Conservation (phyloP, 35 echinoderm and acorn worm genomes). For the Acanthaster planci region DNA sequence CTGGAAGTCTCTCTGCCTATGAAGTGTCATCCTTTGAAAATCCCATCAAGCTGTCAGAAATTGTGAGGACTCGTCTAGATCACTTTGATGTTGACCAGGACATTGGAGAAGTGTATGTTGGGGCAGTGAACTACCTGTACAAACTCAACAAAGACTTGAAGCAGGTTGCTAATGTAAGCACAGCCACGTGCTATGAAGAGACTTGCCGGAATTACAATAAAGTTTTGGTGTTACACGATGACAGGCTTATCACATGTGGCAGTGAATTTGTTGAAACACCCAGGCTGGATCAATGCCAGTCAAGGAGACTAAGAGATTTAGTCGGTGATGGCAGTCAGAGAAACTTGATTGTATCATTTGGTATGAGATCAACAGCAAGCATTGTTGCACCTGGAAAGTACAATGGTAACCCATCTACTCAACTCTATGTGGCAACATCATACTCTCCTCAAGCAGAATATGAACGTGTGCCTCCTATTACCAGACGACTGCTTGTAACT, state of each 20-base stretch:
- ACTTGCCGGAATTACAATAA: constrained; percentile 19
- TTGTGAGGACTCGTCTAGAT: background rate
- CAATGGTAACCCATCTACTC: background rate
- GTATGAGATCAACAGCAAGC: background rate
- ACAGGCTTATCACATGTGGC: constrained; percentile 20
- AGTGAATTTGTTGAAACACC: background rate
- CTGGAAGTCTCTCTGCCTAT: background rate
- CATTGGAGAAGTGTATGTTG: background rate
- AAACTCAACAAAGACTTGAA: background rate
- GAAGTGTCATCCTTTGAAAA: background rate
- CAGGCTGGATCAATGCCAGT: background rate
- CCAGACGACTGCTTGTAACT: background rate
- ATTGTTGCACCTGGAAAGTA: background rate
- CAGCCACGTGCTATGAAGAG: background rate
- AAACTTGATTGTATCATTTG: background rate
- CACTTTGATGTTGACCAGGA: background rate
- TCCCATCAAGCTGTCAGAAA: background rate
- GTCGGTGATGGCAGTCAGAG: background rate
- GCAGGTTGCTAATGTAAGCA: background rate
- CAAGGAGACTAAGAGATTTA: too few species aligned
- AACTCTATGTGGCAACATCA: background rate
- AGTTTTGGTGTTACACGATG: background rate
- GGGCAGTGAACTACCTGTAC: background rate
- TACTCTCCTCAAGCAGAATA: background rate
- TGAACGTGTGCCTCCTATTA: background rate